Conservation (phyloP, 1,140 invertebrate species). For the Aradophagus sp. region DNA sequence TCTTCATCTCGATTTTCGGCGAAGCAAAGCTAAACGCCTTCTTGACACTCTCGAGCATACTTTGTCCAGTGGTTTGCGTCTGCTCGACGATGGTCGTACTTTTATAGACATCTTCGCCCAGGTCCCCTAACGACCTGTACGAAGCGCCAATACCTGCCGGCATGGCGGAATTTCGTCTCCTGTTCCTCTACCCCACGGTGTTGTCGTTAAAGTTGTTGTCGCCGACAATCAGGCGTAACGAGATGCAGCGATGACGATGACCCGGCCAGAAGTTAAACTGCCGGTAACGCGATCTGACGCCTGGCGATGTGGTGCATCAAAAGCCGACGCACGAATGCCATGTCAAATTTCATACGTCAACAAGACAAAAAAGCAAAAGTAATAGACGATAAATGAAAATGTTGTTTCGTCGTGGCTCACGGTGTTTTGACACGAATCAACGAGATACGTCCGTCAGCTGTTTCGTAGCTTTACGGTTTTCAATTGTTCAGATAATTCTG, state of each 20-base stretch:
- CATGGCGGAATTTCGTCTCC: conserved; percentile 68
- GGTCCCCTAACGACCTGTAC: conserved; percentile 78
- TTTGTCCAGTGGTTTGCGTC: conserved; percentile 73
- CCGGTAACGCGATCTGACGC: conserved; percentile 26
- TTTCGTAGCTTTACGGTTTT: too few species aligned
- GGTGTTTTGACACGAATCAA: conserved; percentile 14
- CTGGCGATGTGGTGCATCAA: conserved; percentile 45
- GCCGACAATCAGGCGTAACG: conserved; percentile 39
- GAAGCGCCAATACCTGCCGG: conserved; percentile 78
- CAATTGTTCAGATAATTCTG: too few species aligned
- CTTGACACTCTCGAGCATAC: conserved; percentile 78
- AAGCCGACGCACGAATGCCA: conserved; percentile 61
- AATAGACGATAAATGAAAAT: conserved; percentile 62
- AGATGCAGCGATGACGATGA: conserved; percentile 4
- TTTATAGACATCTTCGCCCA: conserved; percentile 79
- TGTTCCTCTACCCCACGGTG: conserved; percentile 51
- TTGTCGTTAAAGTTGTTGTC: conserved; percentile 26
- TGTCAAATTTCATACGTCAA: conserved; percentile 69
- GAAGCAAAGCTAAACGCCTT: conserved; percentile 78
- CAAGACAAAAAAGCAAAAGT: conserved; percentile 68
- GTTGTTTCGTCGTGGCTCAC: conserved; percentile 4
- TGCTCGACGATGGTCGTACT: conserved; percentile 78
- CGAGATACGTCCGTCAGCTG: conserved; percentile 15
- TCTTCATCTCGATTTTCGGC: conserved; percentile 72
- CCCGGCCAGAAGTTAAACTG: conserved; percentile 18